Evolutionary conservation across 2,888 invertebrate genomes (phyloP).

Genomic region (Augiades crinisus): DNA sequence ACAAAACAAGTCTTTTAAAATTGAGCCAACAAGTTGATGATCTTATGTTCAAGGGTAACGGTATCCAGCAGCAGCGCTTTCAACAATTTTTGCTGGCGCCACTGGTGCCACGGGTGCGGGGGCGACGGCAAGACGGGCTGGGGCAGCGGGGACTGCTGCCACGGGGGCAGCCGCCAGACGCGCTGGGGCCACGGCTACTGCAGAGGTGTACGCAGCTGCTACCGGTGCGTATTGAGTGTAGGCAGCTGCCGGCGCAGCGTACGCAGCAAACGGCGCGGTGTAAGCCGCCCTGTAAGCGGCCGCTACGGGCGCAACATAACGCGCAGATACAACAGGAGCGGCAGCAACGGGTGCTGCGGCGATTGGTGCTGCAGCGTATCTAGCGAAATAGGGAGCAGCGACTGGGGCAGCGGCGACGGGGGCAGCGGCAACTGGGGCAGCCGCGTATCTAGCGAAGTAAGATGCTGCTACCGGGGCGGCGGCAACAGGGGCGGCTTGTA

Average conservation of each 20-base stretch:
- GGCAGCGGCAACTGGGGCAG: conserved; percentile 34
- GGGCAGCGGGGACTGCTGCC: conserved; percentile 37
- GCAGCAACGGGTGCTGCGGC: conserved; percentile 29
- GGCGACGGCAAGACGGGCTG: conserved; percentile 45
- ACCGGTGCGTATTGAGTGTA: conserved; percentile 32
- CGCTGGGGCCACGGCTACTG: conserved; percentile 30
- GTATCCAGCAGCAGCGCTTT: conserved; percentile 67
- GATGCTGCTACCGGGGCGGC: conserved; percentile 34
- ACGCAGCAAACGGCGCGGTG: conserved; percentile 37
- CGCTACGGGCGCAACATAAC: conserved; percentile 25
- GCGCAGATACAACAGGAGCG: conserved; percentile 33
- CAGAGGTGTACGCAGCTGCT: conserved; percentile 36
- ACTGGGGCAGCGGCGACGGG: conserved; percentile 32
- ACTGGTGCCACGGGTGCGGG: conserved; percentile 76
- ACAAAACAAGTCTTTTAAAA: conserved; percentile 63
- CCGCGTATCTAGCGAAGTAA: conserved; percentile 32
- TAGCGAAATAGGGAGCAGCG: conserved; percentile 33
- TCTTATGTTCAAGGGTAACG: conserved; percentile 61
- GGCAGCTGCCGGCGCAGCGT: conserved; percentile 34
- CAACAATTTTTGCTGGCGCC: conserved; percentile 84
- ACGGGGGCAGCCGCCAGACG: conserved; percentile 62
- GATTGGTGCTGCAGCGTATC: conserved; percentile 40
- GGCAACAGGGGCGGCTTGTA: conserved; percentile 33
- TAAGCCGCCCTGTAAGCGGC: conserved; percentile 36
- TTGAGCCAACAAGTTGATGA: conserved; percentile 46